A percentile compares a stretch with the other conserved stretches of the same genome.
Conservation (phyloP, 1,140 invertebrate species). For the Araneus ventricosus region DNA sequence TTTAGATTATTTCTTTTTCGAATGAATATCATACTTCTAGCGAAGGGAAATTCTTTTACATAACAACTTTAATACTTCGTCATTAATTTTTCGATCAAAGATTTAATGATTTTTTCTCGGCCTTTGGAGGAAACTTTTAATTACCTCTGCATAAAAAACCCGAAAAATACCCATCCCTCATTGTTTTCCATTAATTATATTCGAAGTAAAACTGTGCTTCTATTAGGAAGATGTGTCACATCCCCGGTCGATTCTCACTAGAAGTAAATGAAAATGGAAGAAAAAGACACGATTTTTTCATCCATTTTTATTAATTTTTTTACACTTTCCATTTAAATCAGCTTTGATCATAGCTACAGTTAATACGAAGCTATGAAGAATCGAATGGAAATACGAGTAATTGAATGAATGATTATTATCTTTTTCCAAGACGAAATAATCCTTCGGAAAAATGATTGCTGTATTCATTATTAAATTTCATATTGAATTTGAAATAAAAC, state of each 20-base stretch:
- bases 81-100: constrained; percentile 63
- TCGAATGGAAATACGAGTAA: not conserved
- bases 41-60: constrained; percentile 14
- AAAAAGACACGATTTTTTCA: not conserved
- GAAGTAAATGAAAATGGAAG: not conserved
- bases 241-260: not conserved
- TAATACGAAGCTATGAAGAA: not conserved
- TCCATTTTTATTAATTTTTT: not conserved
- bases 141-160: constrained; percentile 15
- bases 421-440: not conserved
- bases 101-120: constrained; percentile 43
- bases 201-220: constrained; percentile 13
- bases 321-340: not conserved
- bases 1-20: not conserved
- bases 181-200: constrained; percentile 56
- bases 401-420: not conserved
- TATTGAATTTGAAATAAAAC: not conserved
- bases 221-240: constrained; percentile 20
- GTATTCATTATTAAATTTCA: not conserved
- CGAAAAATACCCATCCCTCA: constrained; percentile 28
- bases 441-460: not conserved
- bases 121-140: constrained; percentile 46
- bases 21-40: not conserved
- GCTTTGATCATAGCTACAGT: not conserved
- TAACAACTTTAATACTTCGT: constrained; percentile 32